phyloP scores from a whole-genome alignment of 2,888 invertebrate genomes.

The Incurvaria masculella region DNA sequence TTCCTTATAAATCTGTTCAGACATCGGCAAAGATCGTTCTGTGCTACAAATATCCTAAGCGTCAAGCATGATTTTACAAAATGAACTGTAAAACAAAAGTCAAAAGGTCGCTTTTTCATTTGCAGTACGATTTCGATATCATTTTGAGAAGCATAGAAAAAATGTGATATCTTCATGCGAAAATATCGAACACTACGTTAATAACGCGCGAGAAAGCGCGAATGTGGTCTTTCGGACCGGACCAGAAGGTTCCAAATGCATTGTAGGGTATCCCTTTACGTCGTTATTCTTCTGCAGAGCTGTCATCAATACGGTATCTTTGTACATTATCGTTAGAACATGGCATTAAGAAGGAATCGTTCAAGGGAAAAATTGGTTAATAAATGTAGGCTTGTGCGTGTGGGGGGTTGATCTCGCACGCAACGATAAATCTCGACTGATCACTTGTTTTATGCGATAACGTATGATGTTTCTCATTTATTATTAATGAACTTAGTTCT shows the following conservation, averaged over 20 bases:
- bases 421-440: neutral
- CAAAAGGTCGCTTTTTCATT: too few relatives aligned
- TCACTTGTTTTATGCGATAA: slow-evolving; percentile 4
- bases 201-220: slow-evolving; percentile 20
- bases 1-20: slow-evolving; percentile 40
- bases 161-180: slow-evolving; percentile 44
- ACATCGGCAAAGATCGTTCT: slow-evolving; percentile 22
- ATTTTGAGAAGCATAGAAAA: too few relatives aligned
- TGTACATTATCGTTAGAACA: slow-evolving; percentile 44
- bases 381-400: slow-evolving; percentile 28
- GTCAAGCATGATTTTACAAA: too few relatives aligned
- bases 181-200: slow-evolving; percentile 47
- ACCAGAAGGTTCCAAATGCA: slow-evolving; percentile 13
- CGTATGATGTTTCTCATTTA: slow-evolving; percentile 5
- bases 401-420: neutral
- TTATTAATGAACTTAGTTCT: slow-evolving; percentile 4
- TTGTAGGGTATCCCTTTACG: slow-evolving; percentile 15
- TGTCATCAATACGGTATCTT: slow-evolving; percentile 45
- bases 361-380: slow-evolving; percentile 52
- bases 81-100: too few relatives aligned
- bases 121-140: too few relatives aligned
- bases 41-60: too few relatives aligned
- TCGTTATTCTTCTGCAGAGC: slow-evolving; percentile 18
- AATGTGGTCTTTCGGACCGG: slow-evolving; percentile 12
- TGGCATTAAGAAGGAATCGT: slow-evolving; percentile 43